Evolutionary conservation across 2,888 invertebrate species (phyloP).

Genomic region (Lithophane leautieri): DNA sequence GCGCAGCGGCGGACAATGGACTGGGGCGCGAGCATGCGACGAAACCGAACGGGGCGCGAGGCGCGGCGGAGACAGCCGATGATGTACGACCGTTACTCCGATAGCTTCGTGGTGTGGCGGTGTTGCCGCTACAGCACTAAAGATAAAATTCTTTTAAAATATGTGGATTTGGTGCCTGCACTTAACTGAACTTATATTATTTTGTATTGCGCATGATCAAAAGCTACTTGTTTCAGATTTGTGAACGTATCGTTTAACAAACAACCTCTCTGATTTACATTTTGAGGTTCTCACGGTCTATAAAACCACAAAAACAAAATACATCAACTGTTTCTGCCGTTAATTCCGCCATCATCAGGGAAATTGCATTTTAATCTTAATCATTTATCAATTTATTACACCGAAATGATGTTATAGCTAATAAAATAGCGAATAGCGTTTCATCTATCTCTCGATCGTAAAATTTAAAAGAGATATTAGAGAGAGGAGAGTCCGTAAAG

Average conservation of each 20-base stretch:
- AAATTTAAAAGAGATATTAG: conserved; percentile 73
- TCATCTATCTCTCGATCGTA: conserved; percentile 68
- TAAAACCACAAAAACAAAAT: conserved; percentile 8
- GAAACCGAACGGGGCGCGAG: too few relatives aligned
- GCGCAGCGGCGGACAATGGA: too few relatives aligned
- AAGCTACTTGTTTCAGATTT: background rate
- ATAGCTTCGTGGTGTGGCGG: too few relatives aligned
- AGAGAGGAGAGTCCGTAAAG: conserved; percentile 63
- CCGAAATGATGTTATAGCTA: conserved; percentile 59
- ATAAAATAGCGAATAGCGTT: conserved; percentile 65
- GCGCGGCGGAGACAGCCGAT: too few relatives aligned
- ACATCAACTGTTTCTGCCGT: background rate
- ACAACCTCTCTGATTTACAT: background rate
- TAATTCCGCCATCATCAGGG: conserved; percentile 28
- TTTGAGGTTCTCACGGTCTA: background rate
- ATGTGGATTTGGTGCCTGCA: background rate
- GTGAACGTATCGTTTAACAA: background rate
- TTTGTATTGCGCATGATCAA: background rate
- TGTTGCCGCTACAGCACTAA: background rate
- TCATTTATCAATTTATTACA: conserved; percentile 61
- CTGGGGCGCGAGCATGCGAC: too few relatives aligned
- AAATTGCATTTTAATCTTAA: conserved; percentile 63
- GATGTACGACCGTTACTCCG: too few relatives aligned
- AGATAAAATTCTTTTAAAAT: background rate
- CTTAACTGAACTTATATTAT: background rate